Evolutionary conservation across 2,113 vertebrate genomes (phyloP), one percentile per base, ranked within the genome.

Genomic region (Dromas ardeola): DNA sequence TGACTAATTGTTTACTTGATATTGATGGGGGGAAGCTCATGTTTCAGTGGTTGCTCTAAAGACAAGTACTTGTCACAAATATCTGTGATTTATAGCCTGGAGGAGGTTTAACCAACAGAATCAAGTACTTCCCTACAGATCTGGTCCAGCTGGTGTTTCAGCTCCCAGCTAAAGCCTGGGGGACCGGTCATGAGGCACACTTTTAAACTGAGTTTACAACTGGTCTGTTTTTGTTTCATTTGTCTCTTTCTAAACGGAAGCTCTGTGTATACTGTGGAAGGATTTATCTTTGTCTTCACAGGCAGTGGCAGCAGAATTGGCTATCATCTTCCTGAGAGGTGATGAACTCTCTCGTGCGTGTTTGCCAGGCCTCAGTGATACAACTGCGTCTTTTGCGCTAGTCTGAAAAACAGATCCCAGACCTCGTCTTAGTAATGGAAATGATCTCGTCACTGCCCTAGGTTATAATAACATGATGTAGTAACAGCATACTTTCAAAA

Each of bases 391-490:
- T 93, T 95, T 74, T 38, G 69, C 66, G 49, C 36, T 12, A 32
- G 55, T 40, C 76, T 78, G 77, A 59, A 89, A 95, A 95, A 94
- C 92, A 97, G 76, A 92, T 96, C 70, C 83, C 81, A 95, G 94
- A 89, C 88, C 71, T 78, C 96, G 92, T 20, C 34, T 88, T 77
- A 84, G 94, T 93, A 86, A 92, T 94, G 89, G 82, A 83, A 95
- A 93, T 95, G 47, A 92, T 81, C 72, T 96, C 89, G 91, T 80
- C 56, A 1, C 49, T 91, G 93, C 93, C 93, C 81, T 90, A 27
- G 91, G 91, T 95, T 97, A 82, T 32, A 94, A 96, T 72, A 94
- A 86, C 0, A 58, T 89, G 90, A 67, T 93, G 72, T 71, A 83
- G 88, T 55, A 96, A 93, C 26, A 71, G 50, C 83, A 88, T 29